Base-by-base conservation (phyloP, 2,888 invertebrate genomes). In the Embidobia sp. region DNA sequence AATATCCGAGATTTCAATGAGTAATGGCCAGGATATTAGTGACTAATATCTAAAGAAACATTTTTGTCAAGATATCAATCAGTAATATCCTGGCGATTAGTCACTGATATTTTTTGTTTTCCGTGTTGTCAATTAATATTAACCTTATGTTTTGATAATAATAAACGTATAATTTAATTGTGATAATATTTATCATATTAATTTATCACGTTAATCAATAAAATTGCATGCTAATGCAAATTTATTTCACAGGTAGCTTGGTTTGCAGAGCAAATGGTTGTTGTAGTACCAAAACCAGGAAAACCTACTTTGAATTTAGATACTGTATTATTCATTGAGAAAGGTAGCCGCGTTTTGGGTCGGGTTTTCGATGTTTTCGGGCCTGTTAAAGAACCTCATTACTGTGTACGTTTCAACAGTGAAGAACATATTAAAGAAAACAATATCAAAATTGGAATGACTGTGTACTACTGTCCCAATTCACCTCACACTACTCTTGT, bases 341-440 rank as follows among this genome's bases (percentile, higher is more conserved):
- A 93, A 81, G 95, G 96, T 2, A 92, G 94, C 75, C 92, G 92
- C 80, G 92, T 95, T 6, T 90, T 97, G 2, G 96, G 96, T 4
- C 93, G 94, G 87, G 93, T 98, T 48, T 97, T 96, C 89, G 98
- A 98, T 91, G 96, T 98, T 0, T 94, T 98, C 87, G 98, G 98
- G 8, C 95, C 94, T 49, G 95, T 98, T 0, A 91, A 92, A 0
- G 93, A 94, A 82, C 98, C 98, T 0, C 92, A 95, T 80, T 98
- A 98, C 89, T 95, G 95, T 80, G 93, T 98, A n/a, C 92, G 98
- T 1, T 98, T 98, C 90, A 98, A 97, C 90, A 94, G 93, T 0
- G 87, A 89, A 7, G 92, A 94, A 55, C 96, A 98, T 85, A 95
- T 96, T 53, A 88, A 91, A 44, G 92, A 93, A 40, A 92, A 92